phyloP scores from a whole-genome alignment of 2,797 vertebrate species.

The Melopsittacus undulatus region DNA sequence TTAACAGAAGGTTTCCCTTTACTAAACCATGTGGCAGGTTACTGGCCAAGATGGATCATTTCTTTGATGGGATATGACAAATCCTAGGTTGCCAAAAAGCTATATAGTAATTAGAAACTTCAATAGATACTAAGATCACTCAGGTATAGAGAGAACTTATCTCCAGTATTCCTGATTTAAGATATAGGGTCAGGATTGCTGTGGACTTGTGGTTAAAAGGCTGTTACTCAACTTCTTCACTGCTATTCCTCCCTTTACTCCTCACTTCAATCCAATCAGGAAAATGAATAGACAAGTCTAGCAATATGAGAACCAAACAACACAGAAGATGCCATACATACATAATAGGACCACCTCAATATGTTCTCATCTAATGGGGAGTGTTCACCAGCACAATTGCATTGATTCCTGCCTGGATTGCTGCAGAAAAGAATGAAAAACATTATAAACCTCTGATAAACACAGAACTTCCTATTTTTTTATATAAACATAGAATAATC shows the following conservation, averaged over 20 bases:
- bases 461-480: not conserved
- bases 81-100: not conserved
- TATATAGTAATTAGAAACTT: not conserved
- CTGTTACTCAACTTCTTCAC: not conserved
- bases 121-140: not conserved
- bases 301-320: not conserved
- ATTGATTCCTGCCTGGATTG: not conserved
- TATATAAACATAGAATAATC: not conserved
- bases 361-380: constrained; percentile 27
- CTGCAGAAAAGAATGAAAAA: constrained; percentile 39
- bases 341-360: constrained; percentile 73
- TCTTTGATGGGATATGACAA: not conserved
- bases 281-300: not conserved
- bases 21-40: not conserved
- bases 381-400: constrained; percentile 2
- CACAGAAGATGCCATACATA: constrained; percentile 60
- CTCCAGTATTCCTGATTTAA: not conserved
- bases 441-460: not conserved
- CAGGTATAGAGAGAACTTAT: not conserved
- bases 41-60: not conserved
- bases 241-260: not conserved
- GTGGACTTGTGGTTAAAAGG: not conserved
- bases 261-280: not conserved
- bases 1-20: not conserved
- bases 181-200: not conserved